These are phyloP conservation scores for Melanogrammus aeglefinus DNA, from an alignment of 2,797 vertebrate genomes.

Conservation along the genomic window DNA sequence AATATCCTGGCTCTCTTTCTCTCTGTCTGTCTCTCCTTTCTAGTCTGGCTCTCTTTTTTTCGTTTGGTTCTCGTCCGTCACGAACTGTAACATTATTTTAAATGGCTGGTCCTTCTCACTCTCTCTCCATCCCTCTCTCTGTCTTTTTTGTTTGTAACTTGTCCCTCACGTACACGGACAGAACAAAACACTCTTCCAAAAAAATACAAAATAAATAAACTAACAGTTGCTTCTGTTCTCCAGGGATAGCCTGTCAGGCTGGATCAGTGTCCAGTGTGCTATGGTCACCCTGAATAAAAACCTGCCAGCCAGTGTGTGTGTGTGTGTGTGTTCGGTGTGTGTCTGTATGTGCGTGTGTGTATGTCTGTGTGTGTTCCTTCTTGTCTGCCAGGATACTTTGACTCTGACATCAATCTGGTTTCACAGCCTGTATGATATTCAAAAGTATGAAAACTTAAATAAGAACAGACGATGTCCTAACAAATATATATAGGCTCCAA, in stretches of 20 bases:
- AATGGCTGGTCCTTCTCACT: conserved; percentile 1
- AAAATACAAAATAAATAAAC: neutral
- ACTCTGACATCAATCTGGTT: conserved; percentile 47
- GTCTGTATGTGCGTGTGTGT: conserved; percentile 36
- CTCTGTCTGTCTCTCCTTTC: neutral
- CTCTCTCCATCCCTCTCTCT: neutral
- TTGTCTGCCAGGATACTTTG: neutral
- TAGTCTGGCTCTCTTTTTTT: neutral
- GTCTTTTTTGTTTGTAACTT: conserved; percentile 4
- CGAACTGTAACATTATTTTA: neutral
- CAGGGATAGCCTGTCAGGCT: conserved; percentile 56
- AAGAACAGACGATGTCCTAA: conserved; percentile 1
- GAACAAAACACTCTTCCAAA: neutral
- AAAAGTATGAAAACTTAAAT: neutral
- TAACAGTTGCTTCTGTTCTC: conserved; percentile 47
- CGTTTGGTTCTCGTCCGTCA: neutral
- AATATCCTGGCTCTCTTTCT: neutral
- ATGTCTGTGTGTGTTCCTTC: conserved; percentile 9
- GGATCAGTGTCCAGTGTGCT: conserved; percentile 48
- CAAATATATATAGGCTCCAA: neutral
- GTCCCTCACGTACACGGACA: conserved; percentile 7
- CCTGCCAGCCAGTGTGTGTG: conserved; percentile 43
- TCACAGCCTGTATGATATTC: conserved; percentile 29
- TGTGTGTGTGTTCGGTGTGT: conserved; percentile 15
- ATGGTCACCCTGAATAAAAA: conserved; percentile 53